These are phyloP conservation scores for Bombus fervidus DNA, from an alignment of 1,140 invertebrate genomes.

Conservation along the genomic window DNA sequence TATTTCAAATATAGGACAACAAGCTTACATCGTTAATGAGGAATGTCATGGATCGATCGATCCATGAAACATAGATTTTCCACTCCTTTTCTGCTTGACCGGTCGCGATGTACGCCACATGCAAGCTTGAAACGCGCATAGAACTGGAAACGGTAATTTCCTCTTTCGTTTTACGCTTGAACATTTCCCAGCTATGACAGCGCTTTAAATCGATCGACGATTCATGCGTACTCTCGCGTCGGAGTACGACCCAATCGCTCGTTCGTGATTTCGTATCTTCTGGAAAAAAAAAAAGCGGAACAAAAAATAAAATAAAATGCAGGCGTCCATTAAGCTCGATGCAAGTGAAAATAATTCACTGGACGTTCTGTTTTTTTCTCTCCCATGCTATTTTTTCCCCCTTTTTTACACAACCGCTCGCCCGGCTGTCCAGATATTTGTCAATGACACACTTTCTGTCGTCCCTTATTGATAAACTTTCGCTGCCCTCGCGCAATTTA, in stretches of 20 bases:
- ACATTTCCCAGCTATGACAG: slow-evolving; percentile 58
- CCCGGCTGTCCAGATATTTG: slow-evolving; percentile 24
- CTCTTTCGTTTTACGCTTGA: slow-evolving; percentile 65
- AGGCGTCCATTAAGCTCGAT: slow-evolving; percentile 47
- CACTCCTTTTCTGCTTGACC: slow-evolving; percentile 56
- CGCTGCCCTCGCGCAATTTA: slow-evolving; percentile 14
- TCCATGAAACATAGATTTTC: slow-evolving; percentile 38
- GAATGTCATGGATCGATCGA: slow-evolving; percentile 34
- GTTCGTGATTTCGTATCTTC: slow-evolving; percentile 44
- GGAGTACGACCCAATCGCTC: slow-evolving; percentile 28
- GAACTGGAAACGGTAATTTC: slow-evolving; percentile 66
- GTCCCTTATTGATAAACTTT: slow-evolving; percentile 33
- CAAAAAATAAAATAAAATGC: slow-evolving; percentile 21
- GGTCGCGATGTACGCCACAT: slow-evolving; percentile 48
- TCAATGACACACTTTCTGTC: slow-evolving; percentile 16
- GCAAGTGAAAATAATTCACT: slow-evolving; percentile 63
- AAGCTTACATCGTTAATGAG: slow-evolving; percentile 44
- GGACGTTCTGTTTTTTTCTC: background rate
- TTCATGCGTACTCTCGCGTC: slow-evolving; percentile 48
- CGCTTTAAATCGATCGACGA: slow-evolving; percentile 63
- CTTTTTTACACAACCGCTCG: background rate
- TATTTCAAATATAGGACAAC: background rate
- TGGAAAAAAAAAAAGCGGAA: background rate
- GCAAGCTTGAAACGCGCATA: slow-evolving; percentile 45
- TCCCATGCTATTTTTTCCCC: background rate